Base-by-base conservation (phyloP, 1,140 invertebrate species). In the Yoshiicerus persimilis region DNA sequence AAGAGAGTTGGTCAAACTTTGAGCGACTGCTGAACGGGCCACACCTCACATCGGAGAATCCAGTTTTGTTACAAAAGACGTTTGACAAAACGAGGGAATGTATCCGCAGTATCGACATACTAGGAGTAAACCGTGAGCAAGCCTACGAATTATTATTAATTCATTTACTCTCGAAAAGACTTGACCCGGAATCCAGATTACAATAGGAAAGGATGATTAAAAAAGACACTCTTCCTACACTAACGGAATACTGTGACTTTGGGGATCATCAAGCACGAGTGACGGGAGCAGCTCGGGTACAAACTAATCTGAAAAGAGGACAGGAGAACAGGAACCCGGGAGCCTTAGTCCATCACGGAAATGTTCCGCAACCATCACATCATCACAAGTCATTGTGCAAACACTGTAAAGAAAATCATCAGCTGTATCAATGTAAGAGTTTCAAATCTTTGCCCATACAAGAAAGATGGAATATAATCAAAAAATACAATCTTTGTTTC, bases 1-100 rank as follows among this genome's bases (percentile, higher is more conserved):
- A 47, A 77, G 88, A 20, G 34, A 91, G 20, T 86, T 92, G 2
- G 88, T 91, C 36, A 80, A 92, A 25, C 89, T 87, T 92, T 16
- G 90, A 92, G 16, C 90, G 91, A 16, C 32, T 91, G 5, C 32
- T 84, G 2, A 1, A 0, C 20, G 20, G 91, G 9, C 11, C 39
- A 23, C 10, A 3, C 39, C 16, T 41, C 39, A 2, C 2, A 8
- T 1, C 2, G 39, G 39, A 39, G 20, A n/a, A 16, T 47, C 30
- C 80, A 10, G n/a, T 13, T 4, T 16, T 2, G 2, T 30, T 86
- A 11, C 34, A n/a, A 8, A 30, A n/a, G 23, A 4, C 64, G n/a
- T n/a, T 86, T 11, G 84, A 86, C 39, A 10, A 11, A 8, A 1
- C 11, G 4, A 85, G 25, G 25, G 39, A 56, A 1, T 86, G 84